Conservation (phyloP, 2,113 vertebrate species). For the Archilochus colubris region DNA sequence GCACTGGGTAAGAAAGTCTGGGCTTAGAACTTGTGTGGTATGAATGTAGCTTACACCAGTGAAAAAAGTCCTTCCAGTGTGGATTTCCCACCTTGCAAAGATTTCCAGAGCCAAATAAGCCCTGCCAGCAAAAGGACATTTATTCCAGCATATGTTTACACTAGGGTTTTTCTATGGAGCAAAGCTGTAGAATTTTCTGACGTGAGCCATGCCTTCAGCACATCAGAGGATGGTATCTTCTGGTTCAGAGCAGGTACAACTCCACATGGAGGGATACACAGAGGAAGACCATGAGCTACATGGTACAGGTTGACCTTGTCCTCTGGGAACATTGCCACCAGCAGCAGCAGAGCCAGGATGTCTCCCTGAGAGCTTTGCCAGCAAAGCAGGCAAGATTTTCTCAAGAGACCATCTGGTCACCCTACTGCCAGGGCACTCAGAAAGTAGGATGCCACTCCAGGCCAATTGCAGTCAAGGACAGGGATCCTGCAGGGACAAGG, state of each 20-base stretch:
- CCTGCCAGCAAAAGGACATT: not conserved
- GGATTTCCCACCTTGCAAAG: not conserved
- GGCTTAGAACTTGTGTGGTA: not conserved
- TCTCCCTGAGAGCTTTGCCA: not conserved
- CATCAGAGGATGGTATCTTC: no score
- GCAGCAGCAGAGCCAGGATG: not conserved
- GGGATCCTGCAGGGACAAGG: not conserved
- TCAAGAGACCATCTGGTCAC: not conserved
- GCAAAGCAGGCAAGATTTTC: not conserved
- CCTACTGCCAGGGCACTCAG: not conserved
- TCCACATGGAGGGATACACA: rapidly evolving
- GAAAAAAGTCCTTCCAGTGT: not conserved
- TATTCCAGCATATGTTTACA: not conserved
- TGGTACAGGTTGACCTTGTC: not conserved
- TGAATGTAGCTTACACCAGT: not conserved
- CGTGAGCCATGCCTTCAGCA: not conserved
- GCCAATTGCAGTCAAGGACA: rapidly evolving
- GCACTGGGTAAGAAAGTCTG: not conserved
- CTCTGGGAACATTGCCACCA: not conserved
- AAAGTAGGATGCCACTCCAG: not conserved
- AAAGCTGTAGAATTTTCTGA: not conserved
- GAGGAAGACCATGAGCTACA: not conserved
- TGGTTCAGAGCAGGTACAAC: not conserved
- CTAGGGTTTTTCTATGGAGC: not conserved
- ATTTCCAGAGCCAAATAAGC: not conserved